Evolutionary conservation across 2,797 vertebrate species (phyloP).

Genomic region (Danio aesculapii): DNA sequence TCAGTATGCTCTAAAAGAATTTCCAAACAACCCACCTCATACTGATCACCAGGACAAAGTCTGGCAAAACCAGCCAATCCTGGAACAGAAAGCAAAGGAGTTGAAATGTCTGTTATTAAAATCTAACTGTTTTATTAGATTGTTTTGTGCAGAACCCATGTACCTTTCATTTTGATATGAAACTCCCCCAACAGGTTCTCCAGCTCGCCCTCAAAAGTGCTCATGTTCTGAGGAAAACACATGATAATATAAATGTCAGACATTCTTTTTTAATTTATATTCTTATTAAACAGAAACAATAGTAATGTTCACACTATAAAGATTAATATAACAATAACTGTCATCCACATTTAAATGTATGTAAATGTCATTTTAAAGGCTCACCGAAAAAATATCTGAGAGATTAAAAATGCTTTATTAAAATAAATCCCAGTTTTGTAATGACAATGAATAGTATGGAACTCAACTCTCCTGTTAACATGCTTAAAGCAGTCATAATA

Average conservation of each 20-base stretch:
- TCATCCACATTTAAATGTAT: no score
- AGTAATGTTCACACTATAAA: no score
- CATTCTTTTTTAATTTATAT: no score
- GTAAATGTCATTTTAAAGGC: no score
- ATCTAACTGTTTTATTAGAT: neutral
- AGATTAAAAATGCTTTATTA: no score
- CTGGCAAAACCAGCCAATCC: constrained; percentile 81
- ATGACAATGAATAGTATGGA: no score
- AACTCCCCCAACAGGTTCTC: constrained; percentile 96
- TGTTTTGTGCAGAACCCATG: neutral
- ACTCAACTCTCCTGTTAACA: no score
- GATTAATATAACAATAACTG: no score
- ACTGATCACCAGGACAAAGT: constrained; percentile 83
- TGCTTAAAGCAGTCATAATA: no score
- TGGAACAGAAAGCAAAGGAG: constrained; percentile 45
- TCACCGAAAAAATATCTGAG: no score
- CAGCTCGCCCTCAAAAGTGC: constrained; percentile 92
- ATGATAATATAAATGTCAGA: neutral
- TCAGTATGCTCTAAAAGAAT: neutral
- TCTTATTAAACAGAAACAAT: no score
- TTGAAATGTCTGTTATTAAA: neutral
- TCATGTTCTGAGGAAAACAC: constrained; percentile 87
- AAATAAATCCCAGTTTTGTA: no score
- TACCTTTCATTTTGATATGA: constrained; percentile 99
- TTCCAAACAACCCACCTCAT: constrained; percentile 71